Evolutionary conservation across 64 coral and sea anemone genomes (phyloP), one percentile per base, ranked within the genome.

Genomic region (Acropora yongei): DNA sequence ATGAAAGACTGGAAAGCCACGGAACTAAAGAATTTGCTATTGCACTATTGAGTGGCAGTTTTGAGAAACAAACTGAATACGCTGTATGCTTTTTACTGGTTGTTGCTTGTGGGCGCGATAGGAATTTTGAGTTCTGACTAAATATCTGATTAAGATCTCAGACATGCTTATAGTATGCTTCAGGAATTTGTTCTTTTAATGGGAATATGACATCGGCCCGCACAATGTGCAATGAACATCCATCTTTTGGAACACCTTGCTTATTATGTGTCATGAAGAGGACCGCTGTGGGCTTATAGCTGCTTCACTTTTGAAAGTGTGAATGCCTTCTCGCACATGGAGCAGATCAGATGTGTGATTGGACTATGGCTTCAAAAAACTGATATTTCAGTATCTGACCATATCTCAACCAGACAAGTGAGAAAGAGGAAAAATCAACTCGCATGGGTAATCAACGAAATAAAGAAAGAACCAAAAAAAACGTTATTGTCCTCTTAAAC

Each of bases 241-340:
- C 30, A 30, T 30, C 30, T 30, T 30, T 30, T 30, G 30, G 19
- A 78, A 6, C 91, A 93, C 60, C 14, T 86, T 40, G 58, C 58
- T 46, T 79, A 93, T 41, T 87, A 79, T 72, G 82, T 86, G 5
- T 68, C 41, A 68, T 44, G 82, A 10, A 69, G 82, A 44, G 91
- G 83, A 39, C 91, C 91, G 4, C 49, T 93, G 19, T 93, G 91
- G 91, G 91, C 75, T 9, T 87, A 92, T 40, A 80, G 75, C 60
- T 87, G 91, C 57, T 93, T 93, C 79, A 82, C 82, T 5, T 87
- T 93, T 79, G 91, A 93, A 93, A 79, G 80, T 41, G 40, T 87
- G 49, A 93, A 92, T 84, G 81, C 90, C 10, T 30, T 30, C 30
- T 30, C 30, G 0, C 68, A 6, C 83, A 93, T 78, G 91, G 83